These are phyloP conservation scores for Butorides virescens DNA, from an alignment of 2,113 vertebrate genomes.

Conservation along the genomic window DNA sequence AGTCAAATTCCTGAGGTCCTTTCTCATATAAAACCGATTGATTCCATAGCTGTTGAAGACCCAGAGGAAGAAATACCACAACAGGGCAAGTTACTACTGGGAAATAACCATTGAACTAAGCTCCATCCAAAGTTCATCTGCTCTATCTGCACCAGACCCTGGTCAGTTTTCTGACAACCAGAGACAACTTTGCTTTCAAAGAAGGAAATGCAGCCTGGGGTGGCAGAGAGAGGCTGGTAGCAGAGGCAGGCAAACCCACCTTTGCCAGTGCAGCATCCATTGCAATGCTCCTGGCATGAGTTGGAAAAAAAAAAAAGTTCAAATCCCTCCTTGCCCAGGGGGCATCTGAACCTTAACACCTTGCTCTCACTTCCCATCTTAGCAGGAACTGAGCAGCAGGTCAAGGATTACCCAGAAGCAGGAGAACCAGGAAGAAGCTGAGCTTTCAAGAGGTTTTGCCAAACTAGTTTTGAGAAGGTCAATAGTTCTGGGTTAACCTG, in stretches of 20 bases:
- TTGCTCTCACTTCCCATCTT: neutral
- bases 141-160: neutral
- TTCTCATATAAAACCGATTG: neutral
- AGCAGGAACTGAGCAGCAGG: neutral
- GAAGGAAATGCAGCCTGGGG: neutral
- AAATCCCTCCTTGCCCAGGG: neutral
- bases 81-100: neutral
- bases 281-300: neutral
- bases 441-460: neutral
- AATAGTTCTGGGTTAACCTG: neutral
- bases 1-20: neutral
- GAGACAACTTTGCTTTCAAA: neutral
- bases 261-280: neutral
- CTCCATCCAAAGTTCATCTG: neutral
- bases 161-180: neutral
- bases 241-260: neutral
- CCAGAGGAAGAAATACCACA: fast-evolving
- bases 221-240: neutral
- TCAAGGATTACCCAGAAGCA: neutral
- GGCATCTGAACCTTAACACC: neutral
- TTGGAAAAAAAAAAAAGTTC: neutral
- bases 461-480: neutral
- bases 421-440: neutral
- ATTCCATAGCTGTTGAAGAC: neutral
- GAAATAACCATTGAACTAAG: neutral